Conservation (phyloP, 2,797 vertebrate species). For the Astyanax mexicanus region DNA sequence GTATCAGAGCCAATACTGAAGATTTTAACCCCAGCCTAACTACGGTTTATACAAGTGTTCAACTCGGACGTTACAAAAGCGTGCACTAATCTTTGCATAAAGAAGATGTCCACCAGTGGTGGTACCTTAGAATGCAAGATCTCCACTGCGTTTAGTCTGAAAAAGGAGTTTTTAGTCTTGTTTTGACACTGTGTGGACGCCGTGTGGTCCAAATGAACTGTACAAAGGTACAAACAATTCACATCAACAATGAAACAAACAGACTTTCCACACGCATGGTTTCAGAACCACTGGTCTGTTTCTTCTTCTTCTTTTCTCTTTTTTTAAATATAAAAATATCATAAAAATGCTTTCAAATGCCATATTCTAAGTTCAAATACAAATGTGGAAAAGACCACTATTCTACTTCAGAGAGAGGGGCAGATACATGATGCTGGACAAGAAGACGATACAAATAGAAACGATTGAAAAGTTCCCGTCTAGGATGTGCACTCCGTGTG, state of each 20-base stretch:
- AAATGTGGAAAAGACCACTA: slow-evolving; percentile 79
- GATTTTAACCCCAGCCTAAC: background rate
- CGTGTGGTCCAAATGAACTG: slow-evolving; percentile 32
- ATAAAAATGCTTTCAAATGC: slow-evolving; percentile 81
- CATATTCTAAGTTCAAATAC: slow-evolving; percentile 69
- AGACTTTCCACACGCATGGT: slow-evolving; percentile 66
- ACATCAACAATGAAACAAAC: slow-evolving; percentile 65
- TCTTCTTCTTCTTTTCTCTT: slow-evolving; percentile 42
- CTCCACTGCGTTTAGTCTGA: background rate
- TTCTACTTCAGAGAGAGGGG: slow-evolving; percentile 74
- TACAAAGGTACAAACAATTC: slow-evolving; percentile 59
- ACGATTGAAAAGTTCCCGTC: slow-evolving; percentile 59
- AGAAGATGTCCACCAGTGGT: background rate
- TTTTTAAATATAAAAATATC: slow-evolving; percentile 80
- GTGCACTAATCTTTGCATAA: slow-evolving; percentile 26
- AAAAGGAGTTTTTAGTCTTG: background rate
- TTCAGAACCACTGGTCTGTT: slow-evolving; percentile 77
- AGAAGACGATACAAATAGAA: slow-evolving; percentile 73
- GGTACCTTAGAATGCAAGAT: background rate
- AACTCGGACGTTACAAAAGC: slow-evolving; percentile 11
- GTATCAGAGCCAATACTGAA: background rate
- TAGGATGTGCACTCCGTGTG: slow-evolving; percentile 44
- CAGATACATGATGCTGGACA: slow-evolving; percentile 69
- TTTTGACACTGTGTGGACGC: slow-evolving; percentile 12
- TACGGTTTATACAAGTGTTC: slow-evolving; percentile 10